Evolutionary conservation across 1,140 invertebrate species (phyloP), one percentile per base, ranked within the genome.

Genomic region (Drosophila eugracilis): DNA sequence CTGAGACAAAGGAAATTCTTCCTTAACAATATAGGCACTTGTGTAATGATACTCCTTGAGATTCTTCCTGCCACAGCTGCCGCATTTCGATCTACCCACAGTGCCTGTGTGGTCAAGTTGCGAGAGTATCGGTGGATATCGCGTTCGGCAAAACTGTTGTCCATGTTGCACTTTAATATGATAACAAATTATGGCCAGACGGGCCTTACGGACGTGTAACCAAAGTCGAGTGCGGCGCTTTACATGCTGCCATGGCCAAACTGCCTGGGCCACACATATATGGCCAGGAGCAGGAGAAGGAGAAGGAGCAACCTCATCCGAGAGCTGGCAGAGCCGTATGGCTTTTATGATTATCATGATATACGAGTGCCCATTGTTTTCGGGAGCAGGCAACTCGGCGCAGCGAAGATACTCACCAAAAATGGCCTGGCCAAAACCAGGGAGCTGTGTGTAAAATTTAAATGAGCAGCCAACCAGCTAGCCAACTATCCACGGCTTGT

Each of bases 341-440:
- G 75, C 78, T 85, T 81, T 85, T 85, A 85, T 85, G 81, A 85
- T 85, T 85, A 85, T 85, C 81, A 85, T 85, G 81, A 85, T 85
- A 85, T 85, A 85, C 81, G 81, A 85, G 81, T 85, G 78, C 73
- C 81, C 81, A 85, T 85, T 85, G 81, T 85, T 85, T 85, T 86
- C 80, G 58, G 63, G 62, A 74, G 80, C 72, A 80, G 54, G 41
- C 74, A 55, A 72, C 78, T 65, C 42, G 42, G 58, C 41, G 12
- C 30, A 34, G 30, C 41, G 4, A 37, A 75, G 50, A 42, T 36
- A 62, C 69, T 83, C 49, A 78, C 81, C 81, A 86, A 85, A 85
- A 86, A 85, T 85, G 81, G 81, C 59, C 54, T 77, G 55, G 70
- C 53, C 58, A 36, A 79, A 75, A 67, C 65, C 83, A 62, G 50